Conservation (phyloP, 2,888 invertebrate species). For the Ochropacha duplaris region DNA sequence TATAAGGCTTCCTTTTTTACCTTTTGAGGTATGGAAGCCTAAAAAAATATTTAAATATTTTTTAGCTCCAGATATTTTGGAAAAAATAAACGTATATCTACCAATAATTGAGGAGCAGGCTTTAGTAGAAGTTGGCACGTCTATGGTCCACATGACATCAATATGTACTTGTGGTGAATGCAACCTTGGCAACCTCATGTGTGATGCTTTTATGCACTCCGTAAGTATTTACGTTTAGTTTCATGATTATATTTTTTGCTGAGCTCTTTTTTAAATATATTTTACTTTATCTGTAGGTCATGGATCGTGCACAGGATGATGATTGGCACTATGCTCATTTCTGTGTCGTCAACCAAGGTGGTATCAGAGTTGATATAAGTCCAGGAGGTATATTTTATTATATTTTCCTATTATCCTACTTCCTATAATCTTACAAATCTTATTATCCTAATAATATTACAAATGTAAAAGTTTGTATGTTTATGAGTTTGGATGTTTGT, state of each 20-base stretch:
- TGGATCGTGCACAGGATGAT: constrained; percentile 64
- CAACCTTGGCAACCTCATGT: constrained; percentile 88
- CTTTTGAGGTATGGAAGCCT: no score
- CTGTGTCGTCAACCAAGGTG: constrained; percentile 86
- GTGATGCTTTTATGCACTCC: constrained; percentile 87
- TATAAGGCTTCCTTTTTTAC: no score
- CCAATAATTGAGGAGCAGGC: constrained; percentile 80
- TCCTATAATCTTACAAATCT: no score
- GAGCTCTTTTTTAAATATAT: background rate
- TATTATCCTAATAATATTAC: no score
- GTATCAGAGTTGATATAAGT: constrained; percentile 85
- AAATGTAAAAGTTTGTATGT: no score
- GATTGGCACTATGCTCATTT: constrained; percentile 87
- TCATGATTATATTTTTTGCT: background rate
- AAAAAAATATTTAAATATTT: no score
- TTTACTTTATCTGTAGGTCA: constrained; percentile 55
- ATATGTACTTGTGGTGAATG: constrained; percentile 86
- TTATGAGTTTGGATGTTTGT: no score
- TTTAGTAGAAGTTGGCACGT: constrained; percentile 81
- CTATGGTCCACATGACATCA: constrained; percentile 81
- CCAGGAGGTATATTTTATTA: constrained; percentile 74
- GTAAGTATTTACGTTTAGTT: constrained; percentile 67
- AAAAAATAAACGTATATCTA: constrained; percentile 84
- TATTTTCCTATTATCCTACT: no score
- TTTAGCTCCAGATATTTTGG: constrained; percentile 75